A percentile compares a stretch with the other conserved stretches of the same genome.
Evolutionary conservation across 2,888 invertebrate species (phyloP).

Genomic region (Nesidiocoris tenuis): DNA sequence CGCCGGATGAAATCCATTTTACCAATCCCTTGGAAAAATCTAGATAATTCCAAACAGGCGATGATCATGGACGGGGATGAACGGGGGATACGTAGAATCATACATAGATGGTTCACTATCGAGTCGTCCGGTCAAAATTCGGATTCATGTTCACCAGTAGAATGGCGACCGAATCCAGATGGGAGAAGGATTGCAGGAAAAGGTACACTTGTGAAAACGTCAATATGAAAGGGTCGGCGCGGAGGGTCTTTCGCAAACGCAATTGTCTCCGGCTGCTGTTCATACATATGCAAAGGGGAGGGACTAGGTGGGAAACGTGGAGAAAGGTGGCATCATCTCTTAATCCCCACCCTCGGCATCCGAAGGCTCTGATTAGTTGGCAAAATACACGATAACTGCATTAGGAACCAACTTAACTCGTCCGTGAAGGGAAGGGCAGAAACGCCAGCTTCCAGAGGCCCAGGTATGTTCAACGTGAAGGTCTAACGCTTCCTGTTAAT

Average conservation of each 20-base stretch:
- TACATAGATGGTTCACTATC: no score
- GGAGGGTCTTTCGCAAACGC: constrained; percentile 8
- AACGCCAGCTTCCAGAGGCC: neutral
- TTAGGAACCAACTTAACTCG: constrained; percentile 32
- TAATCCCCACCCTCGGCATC: constrained; percentile 29
- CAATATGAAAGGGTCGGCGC: constrained; percentile 35
- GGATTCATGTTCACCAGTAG: no score
- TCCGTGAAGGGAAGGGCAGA: constrained; percentile 8
- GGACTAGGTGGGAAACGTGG: constrained; percentile 24
- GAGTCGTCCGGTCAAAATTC: no score
- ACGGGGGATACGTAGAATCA: no score
- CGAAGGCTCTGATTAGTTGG: constrained; percentile 38
- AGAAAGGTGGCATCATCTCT: constrained; percentile 37
- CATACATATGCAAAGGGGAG: constrained; percentile 38
- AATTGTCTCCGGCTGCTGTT: constrained; percentile 36
- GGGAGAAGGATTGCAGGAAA: constrained; percentile 4
- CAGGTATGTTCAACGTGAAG: neutral
- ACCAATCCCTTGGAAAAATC: no score
- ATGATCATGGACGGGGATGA: no score
- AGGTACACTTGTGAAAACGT: constrained; percentile 39
- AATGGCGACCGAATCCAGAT: no score
- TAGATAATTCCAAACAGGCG: no score
- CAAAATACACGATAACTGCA: constrained; percentile 41
- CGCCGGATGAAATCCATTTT: no score
- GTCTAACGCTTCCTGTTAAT: neutral